Evolutionary conservation across 2,797 vertebrate genomes (phyloP).

Genomic region (Prunella strophiata): DNA sequence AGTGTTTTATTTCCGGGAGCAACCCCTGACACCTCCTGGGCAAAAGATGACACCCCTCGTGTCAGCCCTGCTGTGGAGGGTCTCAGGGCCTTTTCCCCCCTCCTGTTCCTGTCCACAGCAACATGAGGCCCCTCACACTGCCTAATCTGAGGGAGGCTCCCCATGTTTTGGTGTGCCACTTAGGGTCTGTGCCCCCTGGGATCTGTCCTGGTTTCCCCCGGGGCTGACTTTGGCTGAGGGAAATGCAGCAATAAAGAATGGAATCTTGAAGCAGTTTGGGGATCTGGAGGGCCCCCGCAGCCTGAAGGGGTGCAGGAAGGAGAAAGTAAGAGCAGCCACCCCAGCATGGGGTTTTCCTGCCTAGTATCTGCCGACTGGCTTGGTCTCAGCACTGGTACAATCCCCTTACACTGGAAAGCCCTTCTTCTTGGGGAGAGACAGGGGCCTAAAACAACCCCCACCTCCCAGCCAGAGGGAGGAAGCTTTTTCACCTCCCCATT

Average conservation of each 20-base stretch:
- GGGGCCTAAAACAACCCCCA: not conserved
- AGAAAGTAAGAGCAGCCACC: not conserved
- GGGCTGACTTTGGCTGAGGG: not conserved
- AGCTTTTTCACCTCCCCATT: not conserved
- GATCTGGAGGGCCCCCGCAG: not conserved
- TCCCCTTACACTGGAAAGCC: not conserved
- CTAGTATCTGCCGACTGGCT: rapidly evolving
- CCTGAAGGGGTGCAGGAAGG: not conserved
- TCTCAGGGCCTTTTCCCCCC: not conserved
- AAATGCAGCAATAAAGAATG: not conserved
- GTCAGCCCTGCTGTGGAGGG: not conserved
- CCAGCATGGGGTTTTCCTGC: not conserved
- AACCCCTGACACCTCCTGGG: not conserved
- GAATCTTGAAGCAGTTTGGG: not conserved
- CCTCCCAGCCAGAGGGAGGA: not conserved
- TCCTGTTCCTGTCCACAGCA: not conserved
- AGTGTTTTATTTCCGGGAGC: not conserved
- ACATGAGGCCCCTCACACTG: not conserved
- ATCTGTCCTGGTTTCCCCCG: not conserved
- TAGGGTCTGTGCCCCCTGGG: not conserved
- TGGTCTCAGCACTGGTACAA: not conserved
- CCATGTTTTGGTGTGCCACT: not conserved
- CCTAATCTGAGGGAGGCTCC: not conserved
- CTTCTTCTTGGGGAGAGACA: not conserved
- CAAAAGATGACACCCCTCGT: not conserved